phyloP scores from a whole-genome alignment of 2,113 vertebrate genomes.

The Ranitomeya imitator region DNA sequence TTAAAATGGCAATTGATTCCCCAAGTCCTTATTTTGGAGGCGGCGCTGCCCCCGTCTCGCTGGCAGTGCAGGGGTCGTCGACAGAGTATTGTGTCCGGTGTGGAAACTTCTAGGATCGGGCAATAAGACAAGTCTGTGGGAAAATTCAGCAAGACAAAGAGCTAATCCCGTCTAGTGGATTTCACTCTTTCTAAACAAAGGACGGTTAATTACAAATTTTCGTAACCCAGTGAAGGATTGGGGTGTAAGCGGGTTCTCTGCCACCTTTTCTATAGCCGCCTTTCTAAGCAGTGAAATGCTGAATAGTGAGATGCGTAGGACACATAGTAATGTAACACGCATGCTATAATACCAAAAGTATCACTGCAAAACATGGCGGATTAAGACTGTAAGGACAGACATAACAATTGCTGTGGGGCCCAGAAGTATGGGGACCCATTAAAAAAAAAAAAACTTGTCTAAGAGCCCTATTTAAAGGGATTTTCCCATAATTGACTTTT shows the following conservation, averaged over 20 bases:
- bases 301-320: background rate
- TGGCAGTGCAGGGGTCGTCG: constrained; percentile 1
- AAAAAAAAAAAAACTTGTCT: background rate
- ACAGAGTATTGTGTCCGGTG: background rate
- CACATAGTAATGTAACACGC: background rate
- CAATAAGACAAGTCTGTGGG: constrained; percentile 43
- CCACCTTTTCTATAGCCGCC: constrained; percentile 1
- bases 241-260: background rate
- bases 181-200: constrained; percentile 33
- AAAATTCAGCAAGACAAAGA: constrained; percentile 49
- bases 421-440: background rate
- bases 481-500: constrained; percentile 7
- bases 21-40: background rate
- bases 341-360: background rate
- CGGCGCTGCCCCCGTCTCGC: background rate
- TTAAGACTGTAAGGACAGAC: background rate
- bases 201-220: constrained; percentile 41
- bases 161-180: constrained; percentile 51
- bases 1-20: background rate
- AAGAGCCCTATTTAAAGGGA: background rate
- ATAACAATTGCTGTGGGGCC: background rate
- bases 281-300: background rate
- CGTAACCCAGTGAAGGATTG: constrained; percentile 21
- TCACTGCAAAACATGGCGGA: background rate
- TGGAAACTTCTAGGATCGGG: constrained; percentile 4